Percentiles rank a stretch among this genome's conserved stretches.
Conservation (phyloP, 2,113 vertebrate genomes). For the Anarrhichthys ocellatus region DNA sequence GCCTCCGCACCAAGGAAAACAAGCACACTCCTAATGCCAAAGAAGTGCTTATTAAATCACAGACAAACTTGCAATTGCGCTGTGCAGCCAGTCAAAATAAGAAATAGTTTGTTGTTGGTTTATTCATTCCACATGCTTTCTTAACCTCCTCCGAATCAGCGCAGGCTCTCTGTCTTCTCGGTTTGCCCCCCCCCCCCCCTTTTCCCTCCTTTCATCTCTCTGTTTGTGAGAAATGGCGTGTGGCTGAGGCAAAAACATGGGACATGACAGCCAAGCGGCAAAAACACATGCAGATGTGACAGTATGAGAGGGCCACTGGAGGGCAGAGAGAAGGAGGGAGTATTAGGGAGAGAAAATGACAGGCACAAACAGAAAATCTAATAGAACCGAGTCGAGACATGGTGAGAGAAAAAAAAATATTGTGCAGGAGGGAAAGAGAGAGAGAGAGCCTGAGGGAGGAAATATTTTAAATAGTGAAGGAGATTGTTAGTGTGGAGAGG, state of each 20-base stretch:
- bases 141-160: conserved; percentile 72
- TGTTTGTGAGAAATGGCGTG: conserved; percentile 65
- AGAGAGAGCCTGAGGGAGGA: conserved; percentile 58
- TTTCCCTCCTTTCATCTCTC: conserved; percentile 29
- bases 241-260: conserved; percentile 64
- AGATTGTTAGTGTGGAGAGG: conserved; percentile 63
- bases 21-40: conserved; percentile 72
- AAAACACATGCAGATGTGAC: conserved; percentile 69
- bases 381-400: conserved; percentile 57
- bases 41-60: conserved; percentile 82
- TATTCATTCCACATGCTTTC: conserved; percentile 74
- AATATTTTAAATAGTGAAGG: conserved; percentile 72
- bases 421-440: conserved; percentile 48
- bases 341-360: conserved; percentile 66
- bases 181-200: neutral
- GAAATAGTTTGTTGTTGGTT: conserved; percentile 78
- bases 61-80: conserved; percentile 71
- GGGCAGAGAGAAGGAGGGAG: conserved; percentile 60
- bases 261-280: conserved; percentile 70
- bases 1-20: conserved; percentile 68
- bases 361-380: conserved; percentile 70
- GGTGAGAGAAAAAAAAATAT: neutral
- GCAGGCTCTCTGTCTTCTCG: conserved; percentile 55
- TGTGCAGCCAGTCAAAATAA: conserved; percentile 81
- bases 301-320: conserved; percentile 69